These are phyloP conservation scores for Nannospalax galili DNA, from an alignment of 2,113 vertebrate genomes.

Conservation along the genomic window DNA sequence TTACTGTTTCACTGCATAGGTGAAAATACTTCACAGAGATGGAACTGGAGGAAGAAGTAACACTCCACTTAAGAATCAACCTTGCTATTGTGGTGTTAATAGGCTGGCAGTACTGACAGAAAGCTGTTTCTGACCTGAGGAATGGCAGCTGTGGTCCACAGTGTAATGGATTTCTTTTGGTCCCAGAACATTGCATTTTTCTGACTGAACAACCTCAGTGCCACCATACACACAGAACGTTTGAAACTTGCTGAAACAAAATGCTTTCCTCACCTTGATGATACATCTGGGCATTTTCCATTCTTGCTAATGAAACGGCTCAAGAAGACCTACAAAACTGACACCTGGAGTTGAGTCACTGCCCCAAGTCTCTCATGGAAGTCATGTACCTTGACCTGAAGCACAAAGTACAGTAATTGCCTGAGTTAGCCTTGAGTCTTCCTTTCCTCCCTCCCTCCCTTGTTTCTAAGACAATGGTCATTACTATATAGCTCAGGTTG, in stretches of 20 bases:
- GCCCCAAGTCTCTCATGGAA: not conserved
- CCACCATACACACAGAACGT: not conserved
- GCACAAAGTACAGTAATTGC: not conserved
- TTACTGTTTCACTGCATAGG: not conserved
- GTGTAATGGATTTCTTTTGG: not conserved
- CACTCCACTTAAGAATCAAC: not conserved
- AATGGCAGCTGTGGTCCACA: not conserved
- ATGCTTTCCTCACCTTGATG: not conserved
- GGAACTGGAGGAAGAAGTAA: not conserved
- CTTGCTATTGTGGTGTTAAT: not conserved
- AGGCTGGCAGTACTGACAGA: not conserved
- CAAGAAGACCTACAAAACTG: not conserved
- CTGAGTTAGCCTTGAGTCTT: not conserved
- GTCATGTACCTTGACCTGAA: not conserved
- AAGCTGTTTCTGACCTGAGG: accelerated
- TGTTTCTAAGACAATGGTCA: too few relatives aligned
- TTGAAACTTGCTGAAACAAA: not conserved
- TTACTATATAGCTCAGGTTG: too few relatives aligned
- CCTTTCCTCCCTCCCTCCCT: accelerated
- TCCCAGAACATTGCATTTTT: not conserved
- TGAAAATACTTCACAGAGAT: not conserved
- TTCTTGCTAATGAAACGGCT: not conserved
- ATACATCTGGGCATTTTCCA: not conserved
- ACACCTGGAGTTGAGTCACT: not conserved
- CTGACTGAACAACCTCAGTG: not conserved